A percentile compares a stretch with the other conserved stretches of the same genome.
phyloP scores from a whole-genome alignment of 1,140 invertebrate genomes.

The Phymastichus coffea region DNA sequence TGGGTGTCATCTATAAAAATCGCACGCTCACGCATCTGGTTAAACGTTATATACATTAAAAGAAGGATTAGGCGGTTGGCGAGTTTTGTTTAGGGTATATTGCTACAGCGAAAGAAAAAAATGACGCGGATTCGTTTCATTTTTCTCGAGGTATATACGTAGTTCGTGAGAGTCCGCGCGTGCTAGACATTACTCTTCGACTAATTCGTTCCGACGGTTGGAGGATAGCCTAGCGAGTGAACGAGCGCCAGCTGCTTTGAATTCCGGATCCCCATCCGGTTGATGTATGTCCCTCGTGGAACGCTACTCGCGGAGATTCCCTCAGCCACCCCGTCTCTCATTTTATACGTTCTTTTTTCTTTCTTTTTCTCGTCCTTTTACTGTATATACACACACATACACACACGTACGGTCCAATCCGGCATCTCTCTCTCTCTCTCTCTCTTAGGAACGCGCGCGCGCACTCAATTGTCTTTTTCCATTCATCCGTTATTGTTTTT shows the following conservation, averaged over 20 bases:
- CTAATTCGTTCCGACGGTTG: slow-evolving; percentile 10
- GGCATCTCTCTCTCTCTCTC: background rate
- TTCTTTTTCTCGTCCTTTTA: background rate
- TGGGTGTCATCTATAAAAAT: too few relatives aligned
- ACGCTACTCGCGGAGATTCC: slow-evolving; percentile 6
- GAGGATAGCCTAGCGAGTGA: background rate
- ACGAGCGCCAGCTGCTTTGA: slow-evolving; percentile 13
- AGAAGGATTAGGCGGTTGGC: too few relatives aligned
- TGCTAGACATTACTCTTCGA: slow-evolving; percentile 14
- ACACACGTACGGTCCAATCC: too few relatives aligned
- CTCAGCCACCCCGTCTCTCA: background rate
- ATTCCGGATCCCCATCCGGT: background rate
- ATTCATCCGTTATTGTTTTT: too few relatives aligned
- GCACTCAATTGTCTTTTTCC: too few relatives aligned
- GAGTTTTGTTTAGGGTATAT: too few relatives aligned
- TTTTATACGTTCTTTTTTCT: background rate
- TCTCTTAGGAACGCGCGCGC: too few relatives aligned
- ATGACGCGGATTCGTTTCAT: background rate
- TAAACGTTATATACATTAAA: too few relatives aligned
- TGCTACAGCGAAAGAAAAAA: background rate
- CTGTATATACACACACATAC: too few relatives aligned
- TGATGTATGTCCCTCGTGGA: slow-evolving; percentile 15
- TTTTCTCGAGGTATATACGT: slow-evolving; percentile 5
- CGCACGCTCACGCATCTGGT: too few relatives aligned
- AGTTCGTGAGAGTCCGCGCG: too few relatives aligned